Base-by-base conservation (phyloP, 2,888 invertebrate genomes). In the Octodonta nipae region DNA sequence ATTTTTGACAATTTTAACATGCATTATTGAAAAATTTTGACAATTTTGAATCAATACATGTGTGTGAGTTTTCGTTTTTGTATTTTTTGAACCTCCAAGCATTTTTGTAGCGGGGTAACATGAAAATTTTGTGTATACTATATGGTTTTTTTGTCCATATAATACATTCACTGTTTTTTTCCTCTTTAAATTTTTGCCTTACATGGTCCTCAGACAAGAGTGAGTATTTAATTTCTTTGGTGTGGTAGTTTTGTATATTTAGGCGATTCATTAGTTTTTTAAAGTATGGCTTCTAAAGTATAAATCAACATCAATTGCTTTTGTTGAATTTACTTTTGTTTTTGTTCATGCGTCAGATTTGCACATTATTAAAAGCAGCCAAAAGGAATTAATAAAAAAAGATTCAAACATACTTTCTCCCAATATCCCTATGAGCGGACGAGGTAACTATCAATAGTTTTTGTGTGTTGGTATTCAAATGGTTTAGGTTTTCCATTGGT, bases 401-500 rank as follows among this genome's bases (percentile, higher is more conserved):
- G n/a, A n/a, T n/a, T n/a, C n/a, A n/a, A n/a, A n/a, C n/a, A n/a
- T n/a, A n/a, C n/a, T n/a, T n/a, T n/a, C n/a, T n/a, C n/a, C n/a
- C n/a, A n/a, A n/a, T n/a, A n/a, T n/a, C n/a, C n/a, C n/a, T n/a
- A n/a, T n/a, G n/a, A n/a, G n/a, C 22, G 22, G 58, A 58, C 51
- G 58, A 61, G 61, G 60, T 61, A 61, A 61, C 50, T 60, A 58
- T 58, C 51, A 50, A 50, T 42, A 22, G 49, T 49, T 47, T 32
- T 52, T 55, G 56, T 73, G 74, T 75, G 75, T 75, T 75, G 74
- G 75, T 75, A 75, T 75, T 75, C 74, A 75, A 75, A 75, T 75
- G 75, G 64, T 55, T 49, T 49, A 49, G 45, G 45, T 40, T 43
- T 44, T 40, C 38, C 44, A 44, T 46, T 46, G 39, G 41, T 42